phyloP scores from a whole-genome alignment of 2,113 vertebrate genomes.

The Petaurus breviceps region DNA sequence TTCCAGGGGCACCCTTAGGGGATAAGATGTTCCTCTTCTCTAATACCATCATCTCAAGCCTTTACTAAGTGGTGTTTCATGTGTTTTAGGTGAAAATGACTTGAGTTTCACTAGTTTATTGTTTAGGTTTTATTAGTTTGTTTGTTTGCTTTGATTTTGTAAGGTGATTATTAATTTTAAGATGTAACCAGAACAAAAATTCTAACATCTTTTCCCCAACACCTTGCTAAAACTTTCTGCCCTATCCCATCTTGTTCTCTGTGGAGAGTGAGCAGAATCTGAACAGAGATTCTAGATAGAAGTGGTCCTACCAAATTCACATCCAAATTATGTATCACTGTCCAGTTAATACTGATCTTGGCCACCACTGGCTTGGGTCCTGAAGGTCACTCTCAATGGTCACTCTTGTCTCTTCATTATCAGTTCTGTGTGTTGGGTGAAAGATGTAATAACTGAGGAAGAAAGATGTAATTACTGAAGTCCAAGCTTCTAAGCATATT shows the following conservation, averaged over 20 bases:
- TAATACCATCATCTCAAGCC: neutral
- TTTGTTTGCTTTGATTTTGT: no score
- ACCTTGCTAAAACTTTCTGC: neutral
- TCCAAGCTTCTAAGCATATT: neutral
- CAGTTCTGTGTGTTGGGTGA: neutral
- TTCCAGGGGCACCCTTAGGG: neutral
- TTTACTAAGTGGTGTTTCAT: neutral
- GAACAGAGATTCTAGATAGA: neutral
- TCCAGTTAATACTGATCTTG: neutral
- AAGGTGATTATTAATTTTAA: no score
- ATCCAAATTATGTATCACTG: neutral
- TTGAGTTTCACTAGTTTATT: no score
- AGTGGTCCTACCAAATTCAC: neutral
- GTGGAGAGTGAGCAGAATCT: neutral
- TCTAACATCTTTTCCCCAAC: neutral
- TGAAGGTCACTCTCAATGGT: neutral
- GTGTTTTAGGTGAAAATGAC: no score
- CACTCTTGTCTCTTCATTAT: neutral
- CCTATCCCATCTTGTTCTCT: neutral
- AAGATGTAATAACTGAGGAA: neutral
- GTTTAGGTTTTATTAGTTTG: no score
- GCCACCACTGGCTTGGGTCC: neutral
- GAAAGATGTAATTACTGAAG: no score
- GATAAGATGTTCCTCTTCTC: neutral
- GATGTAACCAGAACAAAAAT: no score